Percentiles rank a stretch among this genome's conserved stretches.
These are phyloP conservation scores for Platyura marginata DNA, from an alignment of 1,140 invertebrate species.

Conservation along the genomic window DNA sequence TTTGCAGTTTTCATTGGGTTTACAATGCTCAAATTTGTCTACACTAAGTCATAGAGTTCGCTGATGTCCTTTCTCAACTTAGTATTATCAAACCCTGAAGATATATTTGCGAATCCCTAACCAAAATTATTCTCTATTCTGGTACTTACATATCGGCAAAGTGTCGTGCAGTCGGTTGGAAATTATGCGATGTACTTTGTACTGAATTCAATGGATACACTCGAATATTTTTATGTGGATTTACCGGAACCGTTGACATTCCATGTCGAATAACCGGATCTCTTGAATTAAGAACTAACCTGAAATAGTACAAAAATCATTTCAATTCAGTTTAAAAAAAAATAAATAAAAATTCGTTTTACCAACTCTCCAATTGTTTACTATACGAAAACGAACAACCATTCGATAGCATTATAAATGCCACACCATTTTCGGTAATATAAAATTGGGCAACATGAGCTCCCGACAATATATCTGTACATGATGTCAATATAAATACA, in stretches of 20 bases:
- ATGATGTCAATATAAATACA: slow-evolving; percentile 11
- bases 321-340: neutral
- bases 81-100: no score
- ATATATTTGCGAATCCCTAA: no score
- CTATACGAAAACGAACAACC: slow-evolving; percentile 20
- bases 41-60: no score
- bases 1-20: no score
- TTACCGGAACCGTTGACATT: slow-evolving; percentile 15
- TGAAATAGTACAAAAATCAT: neutral
- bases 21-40: no score
- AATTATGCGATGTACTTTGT: slow-evolving; percentile 14
- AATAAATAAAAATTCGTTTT: no score
- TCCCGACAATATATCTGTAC: slow-evolving; percentile 14
- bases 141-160: slow-evolving; percentile 18
- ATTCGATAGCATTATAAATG: slow-evolving; percentile 15
- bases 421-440: slow-evolving; percentile 20
- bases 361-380: slow-evolving; percentile 13
- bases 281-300: slow-evolving; percentile 17
- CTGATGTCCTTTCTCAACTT: no score
- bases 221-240: slow-evolving; percentile 13
- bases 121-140: no score
- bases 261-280: slow-evolving; percentile 20
- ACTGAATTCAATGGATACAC: slow-evolving; percentile 17
- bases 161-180: slow-evolving; percentile 2
- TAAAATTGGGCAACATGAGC: slow-evolving; percentile 13